Evolutionary conservation across 2,113 vertebrate genomes (phyloP), one percentile per base, ranked within the genome.

Genomic region (Platichthys flesus): DNA sequence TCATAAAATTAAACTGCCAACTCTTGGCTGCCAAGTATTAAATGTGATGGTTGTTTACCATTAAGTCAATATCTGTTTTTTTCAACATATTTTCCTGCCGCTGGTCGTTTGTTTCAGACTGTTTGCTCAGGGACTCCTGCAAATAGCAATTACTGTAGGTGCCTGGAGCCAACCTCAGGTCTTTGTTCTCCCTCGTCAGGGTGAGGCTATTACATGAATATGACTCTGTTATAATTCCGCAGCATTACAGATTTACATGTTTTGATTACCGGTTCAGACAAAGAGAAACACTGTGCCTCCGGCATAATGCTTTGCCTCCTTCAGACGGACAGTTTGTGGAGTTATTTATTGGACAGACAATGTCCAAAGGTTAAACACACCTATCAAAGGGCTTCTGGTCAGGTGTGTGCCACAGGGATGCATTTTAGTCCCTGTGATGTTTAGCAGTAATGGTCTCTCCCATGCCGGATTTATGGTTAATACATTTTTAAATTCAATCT

Each of bases 11-110:
- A 59, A 79, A 47, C 54, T 3, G n/a, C 15, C 60, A 56, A 1
- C 20, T 63, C 62, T n/a, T 21, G 56, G 14, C 20, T 35, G 69
- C 58, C 55, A 56, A 16, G 59, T 54, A 72, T 83, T 71, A 72
- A 59, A 82, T 37, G 45, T 83, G 79, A 88, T 85, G 62, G 68
- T 35, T 86, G 82, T 83, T 88, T 86, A 85, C 66, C 62, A 74
- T 76, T 31, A 82, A 72, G 71, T 45, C 61, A 78, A 83, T 85
- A 71, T 58, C 60, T 83, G 74, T 85, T 88, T 81, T 55, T 76
- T 54, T 55, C 52, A 20, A 40, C 23, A 55, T 57, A 45, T 62
- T 59, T 73, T 54, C 67, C 82, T 72, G 67, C 63, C 14, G 12
- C 31, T 64, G 60, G 31, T 28, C 66, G 54, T 75, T 86, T 86